phyloP scores from a whole-genome alignment of 2,888 invertebrate genomes.

The Trachelus troglodyta region DNA sequence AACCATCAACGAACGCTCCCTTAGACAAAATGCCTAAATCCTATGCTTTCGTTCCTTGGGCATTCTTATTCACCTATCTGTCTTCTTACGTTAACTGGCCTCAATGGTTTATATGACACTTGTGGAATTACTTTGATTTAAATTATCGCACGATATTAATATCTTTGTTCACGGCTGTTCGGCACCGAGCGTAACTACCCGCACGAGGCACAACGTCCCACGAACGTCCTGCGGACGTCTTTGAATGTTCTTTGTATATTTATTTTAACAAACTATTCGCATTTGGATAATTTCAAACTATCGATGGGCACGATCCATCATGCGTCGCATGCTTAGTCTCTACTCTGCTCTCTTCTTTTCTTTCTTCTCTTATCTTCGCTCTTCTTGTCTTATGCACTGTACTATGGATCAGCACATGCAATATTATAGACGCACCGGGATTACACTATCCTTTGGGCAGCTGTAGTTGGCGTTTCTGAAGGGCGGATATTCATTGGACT shows the following conservation, averaged over 20 bases:
- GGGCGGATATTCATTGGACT: neutral
- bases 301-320: neutral
- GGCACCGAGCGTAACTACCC: neutral
- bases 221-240: neutral
- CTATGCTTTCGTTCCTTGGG: neutral
- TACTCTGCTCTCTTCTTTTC: conserved; percentile 20
- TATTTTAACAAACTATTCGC: neutral
- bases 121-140: neutral
- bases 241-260: neutral
- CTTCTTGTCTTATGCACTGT: conserved; percentile 47
- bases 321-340: neutral
- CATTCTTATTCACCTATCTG: neutral
- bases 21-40: neutral
- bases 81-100: neutral
- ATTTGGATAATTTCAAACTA: neutral
- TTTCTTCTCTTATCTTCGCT: conserved; percentile 11
- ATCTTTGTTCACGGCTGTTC: neutral
- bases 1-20: neutral
- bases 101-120: neutral
- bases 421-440: conserved; percentile 52
- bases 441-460: neutral
- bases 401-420: conserved; percentile 50
- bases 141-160: neutral
- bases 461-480: neutral
- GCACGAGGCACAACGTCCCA: neutral